Percentiles rank a stretch among this genome's conserved stretches.
phyloP scores from a whole-genome alignment of 1,140 invertebrate genomes.

The Hyposmocoma kahamanoa region DNA sequence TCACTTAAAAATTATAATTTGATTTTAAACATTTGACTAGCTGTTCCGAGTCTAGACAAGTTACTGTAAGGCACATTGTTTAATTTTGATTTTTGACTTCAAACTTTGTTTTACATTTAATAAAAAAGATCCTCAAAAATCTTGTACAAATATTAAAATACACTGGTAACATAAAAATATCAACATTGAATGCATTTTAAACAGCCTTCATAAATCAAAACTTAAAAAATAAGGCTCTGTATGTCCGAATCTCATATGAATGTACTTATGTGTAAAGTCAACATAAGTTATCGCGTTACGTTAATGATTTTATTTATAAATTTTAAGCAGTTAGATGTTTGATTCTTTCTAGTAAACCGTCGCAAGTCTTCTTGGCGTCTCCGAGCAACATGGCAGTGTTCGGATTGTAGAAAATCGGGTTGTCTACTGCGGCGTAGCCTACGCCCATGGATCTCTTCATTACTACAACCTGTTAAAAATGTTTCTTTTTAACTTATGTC shows the following conservation, averaged over 20 bases:
- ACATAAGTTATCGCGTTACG: no score
- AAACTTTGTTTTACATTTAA: no score
- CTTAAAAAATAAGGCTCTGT: no score
- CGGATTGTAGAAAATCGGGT: conserved; percentile 93
- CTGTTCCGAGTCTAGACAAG: conserved; percentile 6
- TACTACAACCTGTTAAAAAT: conserved; percentile 81
- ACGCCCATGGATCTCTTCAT: conserved; percentile 94
- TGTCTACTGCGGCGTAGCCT: conserved; percentile 90
- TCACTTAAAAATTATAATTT: no score
- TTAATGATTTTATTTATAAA: no score
- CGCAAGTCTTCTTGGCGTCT: conserved; percentile 94
- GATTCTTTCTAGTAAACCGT: conserved; percentile 82
- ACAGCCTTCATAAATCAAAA: no score
- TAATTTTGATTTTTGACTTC: conserved; percentile 1
- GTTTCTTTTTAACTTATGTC: not conserved
- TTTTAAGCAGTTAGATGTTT: conserved; percentile 67
- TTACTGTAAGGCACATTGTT: conserved; percentile 5
- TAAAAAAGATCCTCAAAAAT: not conserved
- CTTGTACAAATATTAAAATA: not conserved
- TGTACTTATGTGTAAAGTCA: no score
- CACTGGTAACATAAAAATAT: not conserved
- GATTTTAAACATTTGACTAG: no score
- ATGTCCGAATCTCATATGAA: no score
- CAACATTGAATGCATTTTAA: no score
- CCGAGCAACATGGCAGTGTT: conserved; percentile 93